phyloP scores from a whole-genome alignment of 2,113 vertebrate genomes.

The Paedocypris sp. region DNA sequence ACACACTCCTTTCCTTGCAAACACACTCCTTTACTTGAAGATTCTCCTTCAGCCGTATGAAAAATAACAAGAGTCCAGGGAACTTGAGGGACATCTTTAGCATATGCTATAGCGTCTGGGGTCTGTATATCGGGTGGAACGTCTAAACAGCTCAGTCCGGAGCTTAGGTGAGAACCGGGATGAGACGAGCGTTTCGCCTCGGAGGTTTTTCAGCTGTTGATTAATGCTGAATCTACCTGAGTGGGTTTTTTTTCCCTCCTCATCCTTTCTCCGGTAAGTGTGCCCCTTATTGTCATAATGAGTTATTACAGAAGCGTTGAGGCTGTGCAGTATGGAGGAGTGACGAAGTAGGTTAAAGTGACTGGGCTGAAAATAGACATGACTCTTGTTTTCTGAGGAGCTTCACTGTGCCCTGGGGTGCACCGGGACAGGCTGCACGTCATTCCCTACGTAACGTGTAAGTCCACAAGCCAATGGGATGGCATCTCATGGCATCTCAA shows the following conservation, averaged over 20 bases:
- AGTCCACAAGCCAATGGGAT: conserved; percentile 4
- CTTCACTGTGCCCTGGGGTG: conserved; percentile 45
- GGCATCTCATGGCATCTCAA: too few relatives aligned
- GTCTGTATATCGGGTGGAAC: not conserved
- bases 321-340: conserved; percentile 33
- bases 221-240: conserved; percentile 25
- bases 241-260: conserved; percentile 7
- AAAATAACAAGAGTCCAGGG: conserved; percentile 37
- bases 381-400: conserved; percentile 53
- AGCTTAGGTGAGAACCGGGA: conserved; percentile 8
- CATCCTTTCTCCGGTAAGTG: not conserved
- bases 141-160: conserved; percentile 14
- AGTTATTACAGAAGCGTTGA: conserved; percentile 31
- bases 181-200: not conserved
- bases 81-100: conserved; percentile 18
- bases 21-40: not conserved
- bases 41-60: conserved; percentile 8
- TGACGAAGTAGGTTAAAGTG: conserved; percentile 65
- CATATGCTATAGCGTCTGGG: conserved; percentile 10
- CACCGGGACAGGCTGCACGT: conserved; percentile 41
- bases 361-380: conserved; percentile 59
- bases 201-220: conserved; percentile 15
- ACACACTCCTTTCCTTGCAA: not conserved
- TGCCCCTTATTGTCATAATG: conserved; percentile 31
- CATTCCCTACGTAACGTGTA: conserved; percentile 42